Evolutionary conservation across 2,888 invertebrate genomes (phyloP), one percentile per base, ranked within the genome.

Genomic region (Carcina quercana): DNA sequence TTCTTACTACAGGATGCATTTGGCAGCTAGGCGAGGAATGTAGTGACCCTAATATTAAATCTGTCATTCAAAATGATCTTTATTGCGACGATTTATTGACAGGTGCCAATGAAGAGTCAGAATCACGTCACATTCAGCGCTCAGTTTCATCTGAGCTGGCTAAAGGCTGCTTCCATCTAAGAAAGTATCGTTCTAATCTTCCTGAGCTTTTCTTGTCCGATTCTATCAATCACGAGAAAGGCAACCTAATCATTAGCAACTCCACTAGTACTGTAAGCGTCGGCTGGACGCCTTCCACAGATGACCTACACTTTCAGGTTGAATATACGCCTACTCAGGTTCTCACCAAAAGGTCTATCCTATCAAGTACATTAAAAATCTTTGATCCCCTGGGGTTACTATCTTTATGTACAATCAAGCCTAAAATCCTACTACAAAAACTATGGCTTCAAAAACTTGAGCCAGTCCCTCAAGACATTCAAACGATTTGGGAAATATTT

Each of bases 361-460:
- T 42, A 7, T 42, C 42, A 3, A n/a, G 19, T 2, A 22, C 33
- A 1, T 40, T 35, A n/a, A 37, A 34, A 20, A 40, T 42, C 2
- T 42, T 40, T 25, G 38, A 41, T 15, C 39, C 36, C 1, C 29
- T 38, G 3, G 40, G 36, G 1, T 27, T 38, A 6, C 32, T 43
- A 14, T 27, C 31, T 14, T 17, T 26, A 14, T 39, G 37, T 15
- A 42, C 37, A 28, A 37, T 42, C 8, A 30, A 25, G 15, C 35
- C 37, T 8, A 42, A 42, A 37, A 37, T 39, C 2, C 5, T 42
- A 6, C 8, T 42, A 11, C 41, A 41, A 19, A 15, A 22, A 5
- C 24, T 42, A 13, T 42, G 38, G 41, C 13, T 11, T 5, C 13
- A 13, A 3, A 31, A 34, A 28, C 5, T 35, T 5, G 37, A 38